Conservation (phyloP, 2,888 invertebrate genomes). For the Strigamia crassipes region DNA sequence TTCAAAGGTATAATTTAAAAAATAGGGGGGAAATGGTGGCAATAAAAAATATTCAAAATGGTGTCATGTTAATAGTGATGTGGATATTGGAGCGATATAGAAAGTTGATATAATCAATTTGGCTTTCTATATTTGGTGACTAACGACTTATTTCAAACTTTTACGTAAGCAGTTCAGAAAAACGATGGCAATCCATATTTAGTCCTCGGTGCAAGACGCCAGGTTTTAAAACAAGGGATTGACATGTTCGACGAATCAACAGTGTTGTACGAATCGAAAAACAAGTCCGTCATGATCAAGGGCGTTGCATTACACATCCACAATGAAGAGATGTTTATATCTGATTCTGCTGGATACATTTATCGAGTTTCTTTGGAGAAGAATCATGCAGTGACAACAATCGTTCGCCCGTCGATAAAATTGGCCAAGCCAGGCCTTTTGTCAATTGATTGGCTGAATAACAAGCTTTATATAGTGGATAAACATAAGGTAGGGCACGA, state of each 20-base stretch:
- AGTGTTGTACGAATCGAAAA: slow-evolving; percentile 44
- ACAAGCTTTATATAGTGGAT: slow-evolving; percentile 79
- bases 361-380: slow-evolving; percentile 59
- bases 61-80: no score
- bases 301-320: slow-evolving; percentile 75
- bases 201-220: slow-evolving; percentile 71
- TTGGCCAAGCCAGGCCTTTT: slow-evolving; percentile 55
- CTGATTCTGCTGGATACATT: slow-evolving; percentile 73
- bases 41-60: no score
- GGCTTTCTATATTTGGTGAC: background rate
- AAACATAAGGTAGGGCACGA: slow-evolving; percentile 57
- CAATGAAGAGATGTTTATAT: slow-evolving; percentile 73
- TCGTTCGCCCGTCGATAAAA: slow-evolving; percentile 59
- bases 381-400: slow-evolving; percentile 8
- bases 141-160: background rate
- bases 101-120: no score
- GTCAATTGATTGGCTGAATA: slow-evolving; percentile 87
- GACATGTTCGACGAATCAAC: slow-evolving; percentile 45
- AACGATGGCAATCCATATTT: slow-evolving; percentile 65
- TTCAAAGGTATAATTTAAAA: no score
- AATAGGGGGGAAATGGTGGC: no score
- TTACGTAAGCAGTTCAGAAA: slow-evolving; percentile 10
- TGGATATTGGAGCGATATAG: no score
- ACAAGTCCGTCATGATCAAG: slow-evolving; percentile 43
- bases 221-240: slow-evolving; percentile 53